A percentile compares a stretch with the other conserved stretches of the same genome.
Evolutionary conservation across 2,113 vertebrate species (phyloP).

Genomic region (Mesitornis unicolor): DNA sequence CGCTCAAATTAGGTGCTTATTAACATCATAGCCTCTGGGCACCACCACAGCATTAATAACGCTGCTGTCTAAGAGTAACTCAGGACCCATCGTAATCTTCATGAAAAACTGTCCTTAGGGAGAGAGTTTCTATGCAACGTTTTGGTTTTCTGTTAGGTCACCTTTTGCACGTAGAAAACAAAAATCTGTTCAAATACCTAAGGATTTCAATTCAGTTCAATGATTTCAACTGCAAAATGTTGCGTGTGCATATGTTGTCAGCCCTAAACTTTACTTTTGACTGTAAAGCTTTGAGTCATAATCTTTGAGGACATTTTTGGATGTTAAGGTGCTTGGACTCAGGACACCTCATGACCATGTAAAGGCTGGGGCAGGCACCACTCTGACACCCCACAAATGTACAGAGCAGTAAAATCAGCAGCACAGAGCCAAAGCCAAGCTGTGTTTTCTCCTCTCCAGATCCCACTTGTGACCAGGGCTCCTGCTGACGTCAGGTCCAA

Average conservation of each 20-base stretch:
- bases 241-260: background rate
- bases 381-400: background rate
- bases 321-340: background rate
- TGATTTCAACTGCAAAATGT: background rate
- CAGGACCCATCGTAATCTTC: background rate
- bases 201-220: background rate
- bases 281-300: background rate
- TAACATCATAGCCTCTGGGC: slow-evolving; percentile 41
- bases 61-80: background rate
- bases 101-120: slow-evolving; percentile 26
- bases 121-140: background rate
- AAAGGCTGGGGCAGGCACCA: background rate
- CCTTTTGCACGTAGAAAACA: background rate
- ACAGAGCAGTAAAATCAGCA: background rate
- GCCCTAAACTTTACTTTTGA: background rate
- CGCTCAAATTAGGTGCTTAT: slow-evolving; percentile 62
- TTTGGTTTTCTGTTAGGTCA: background rate
- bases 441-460: background rate
- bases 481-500: background rate
- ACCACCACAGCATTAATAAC: slow-evolving; percentile 23
- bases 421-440: background rate
- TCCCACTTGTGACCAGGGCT: background rate
- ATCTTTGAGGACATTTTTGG: background rate
- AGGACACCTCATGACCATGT: background rate
- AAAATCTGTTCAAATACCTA: background rate